Percentiles rank a stretch among this genome's conserved stretches.
These are phyloP conservation scores for Pyrrhosoma nymphula DNA, from an alignment of 2,888 invertebrate genomes.

Conservation along the genomic window DNA sequence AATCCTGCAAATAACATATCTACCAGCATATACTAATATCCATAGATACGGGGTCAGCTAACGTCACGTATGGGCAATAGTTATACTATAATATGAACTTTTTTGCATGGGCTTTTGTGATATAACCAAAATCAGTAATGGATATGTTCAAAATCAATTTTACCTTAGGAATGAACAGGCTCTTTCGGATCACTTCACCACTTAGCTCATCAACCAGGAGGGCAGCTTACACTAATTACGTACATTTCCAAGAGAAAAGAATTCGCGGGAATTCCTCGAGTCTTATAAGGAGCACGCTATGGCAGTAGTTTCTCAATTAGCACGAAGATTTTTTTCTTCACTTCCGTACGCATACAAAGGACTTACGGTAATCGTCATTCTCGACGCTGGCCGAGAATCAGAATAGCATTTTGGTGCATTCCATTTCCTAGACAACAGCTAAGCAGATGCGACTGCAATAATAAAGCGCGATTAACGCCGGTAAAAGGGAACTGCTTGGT, in stretches of 20 bases:
- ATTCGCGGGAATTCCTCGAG: constrained; percentile 39
- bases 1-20: too few species aligned
- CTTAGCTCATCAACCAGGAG: background rate
- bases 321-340: background rate
- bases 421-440: background rate
- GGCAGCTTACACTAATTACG: background rate
- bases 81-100: too few species aligned
- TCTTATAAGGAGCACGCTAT: constrained; percentile 36
- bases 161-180: background rate
- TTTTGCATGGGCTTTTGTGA: too few species aligned
- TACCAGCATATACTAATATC: too few species aligned
- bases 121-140: too few species aligned
- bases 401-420: constrained; percentile 47
- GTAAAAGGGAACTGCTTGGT: background rate
- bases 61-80: too few species aligned
- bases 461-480: background rate
- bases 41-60: too few species aligned
- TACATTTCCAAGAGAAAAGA: constrained; percentile 15
- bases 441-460: constrained; percentile 15
- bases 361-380: constrained; percentile 23
- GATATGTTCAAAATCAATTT: too few species aligned
- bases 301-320: constrained; percentile 51
- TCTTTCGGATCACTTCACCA: background rate
- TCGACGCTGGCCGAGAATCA: constrained; percentile 15
- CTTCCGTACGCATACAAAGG: constrained; percentile 31